Conservation (phyloP, 2,888 invertebrate species). For the Chymomyza procnemis region DNA sequence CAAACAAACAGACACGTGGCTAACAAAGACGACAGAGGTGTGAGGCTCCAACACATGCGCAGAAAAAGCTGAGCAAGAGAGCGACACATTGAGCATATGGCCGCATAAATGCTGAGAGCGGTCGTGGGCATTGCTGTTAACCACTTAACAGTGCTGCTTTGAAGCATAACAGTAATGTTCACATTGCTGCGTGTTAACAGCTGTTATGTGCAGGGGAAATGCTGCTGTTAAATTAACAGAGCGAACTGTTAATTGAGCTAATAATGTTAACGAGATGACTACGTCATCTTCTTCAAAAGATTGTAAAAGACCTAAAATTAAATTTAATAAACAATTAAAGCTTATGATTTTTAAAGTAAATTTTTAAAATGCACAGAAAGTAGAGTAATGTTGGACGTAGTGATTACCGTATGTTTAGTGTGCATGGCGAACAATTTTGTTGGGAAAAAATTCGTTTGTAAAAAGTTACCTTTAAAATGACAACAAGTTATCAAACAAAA, state of each 20-base stretch:
- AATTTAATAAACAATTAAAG: too few relatives aligned
- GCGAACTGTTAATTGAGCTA: not conserved
- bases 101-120: not conserved
- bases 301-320: too few relatives aligned
- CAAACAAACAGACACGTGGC: conserved; percentile 41
- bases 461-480: too few relatives aligned
- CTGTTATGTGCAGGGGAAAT: conserved; percentile 37
- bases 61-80: conserved; percentile 9
- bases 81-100: conserved; percentile 13
- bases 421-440: too few relatives aligned
- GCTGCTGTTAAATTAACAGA: not conserved
- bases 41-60: conserved; percentile 48
- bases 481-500: too few relatives aligned
- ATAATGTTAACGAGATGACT: too few relatives aligned
- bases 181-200: conserved; percentile 14
- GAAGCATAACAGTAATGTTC: too few relatives aligned
- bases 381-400: too few relatives aligned
- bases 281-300: not conserved
- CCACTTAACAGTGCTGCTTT: conserved; percentile 7
- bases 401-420: too few relatives aligned
- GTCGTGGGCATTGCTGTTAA: conserved; percentile 17
- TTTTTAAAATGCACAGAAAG: too few relatives aligned
- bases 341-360: too few relatives aligned
- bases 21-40: conserved; percentile 33
- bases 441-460: too few relatives aligned